Conservation (phyloP, 2,888 invertebrate species). For the Eupelmus urozonus region DNA sequence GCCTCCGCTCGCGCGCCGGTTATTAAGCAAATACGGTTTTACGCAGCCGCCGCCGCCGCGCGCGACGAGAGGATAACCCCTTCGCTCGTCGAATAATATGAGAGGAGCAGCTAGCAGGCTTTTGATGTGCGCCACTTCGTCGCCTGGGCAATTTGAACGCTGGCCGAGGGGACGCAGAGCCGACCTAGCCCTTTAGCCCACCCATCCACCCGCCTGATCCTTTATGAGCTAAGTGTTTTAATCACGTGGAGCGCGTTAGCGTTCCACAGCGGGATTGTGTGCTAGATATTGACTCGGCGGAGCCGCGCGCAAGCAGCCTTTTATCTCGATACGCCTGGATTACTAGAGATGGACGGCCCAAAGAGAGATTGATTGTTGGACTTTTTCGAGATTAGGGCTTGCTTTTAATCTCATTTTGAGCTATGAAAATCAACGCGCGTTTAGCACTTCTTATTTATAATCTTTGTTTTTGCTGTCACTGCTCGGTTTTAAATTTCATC, state of each 20-base stretch:
- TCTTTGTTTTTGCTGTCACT: no score
- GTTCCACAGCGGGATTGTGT: conserved; percentile 32
- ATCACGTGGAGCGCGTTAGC: conserved; percentile 53
- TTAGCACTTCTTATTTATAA: no score
- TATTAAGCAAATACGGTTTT: conserved; percentile 64
- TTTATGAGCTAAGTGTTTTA: conserved; percentile 59
- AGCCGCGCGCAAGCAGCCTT: conserved; percentile 32
- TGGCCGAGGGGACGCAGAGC: not conserved
- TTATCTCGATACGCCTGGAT: conserved; percentile 53
- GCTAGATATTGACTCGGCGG: conserved; percentile 56
- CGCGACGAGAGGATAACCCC: conserved; percentile 51
- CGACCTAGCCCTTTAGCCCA: no score
- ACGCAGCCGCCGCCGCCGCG: conserved; percentile 13
- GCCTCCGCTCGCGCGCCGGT: conserved; percentile 49
- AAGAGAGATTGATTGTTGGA: not conserved
- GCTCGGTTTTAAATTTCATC: no score
- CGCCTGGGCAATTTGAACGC: conserved; percentile 49
- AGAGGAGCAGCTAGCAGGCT: conserved; percentile 31
- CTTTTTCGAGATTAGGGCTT: conserved; percentile 1
- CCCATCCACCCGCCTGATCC: conserved; percentile 31
- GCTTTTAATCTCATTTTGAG: no score
- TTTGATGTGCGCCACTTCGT: conserved; percentile 56
- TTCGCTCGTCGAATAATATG: conserved; percentile 55
- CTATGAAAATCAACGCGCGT: no score
- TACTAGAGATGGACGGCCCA: no score